Evolutionary conservation across 1,140 invertebrate species (phyloP).

Genomic region (Bombus polaris): DNA sequence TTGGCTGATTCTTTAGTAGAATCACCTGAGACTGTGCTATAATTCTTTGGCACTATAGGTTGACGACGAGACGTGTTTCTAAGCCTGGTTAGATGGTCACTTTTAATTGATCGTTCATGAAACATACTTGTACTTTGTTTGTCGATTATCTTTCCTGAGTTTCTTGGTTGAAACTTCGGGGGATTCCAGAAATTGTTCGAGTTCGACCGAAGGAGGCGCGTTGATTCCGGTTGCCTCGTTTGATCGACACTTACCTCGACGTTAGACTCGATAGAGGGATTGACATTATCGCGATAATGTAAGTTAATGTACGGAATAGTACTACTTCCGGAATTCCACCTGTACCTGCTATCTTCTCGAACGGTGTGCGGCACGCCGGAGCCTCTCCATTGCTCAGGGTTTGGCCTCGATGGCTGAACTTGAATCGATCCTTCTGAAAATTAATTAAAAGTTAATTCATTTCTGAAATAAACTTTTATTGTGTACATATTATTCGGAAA

Average conservation of each 20-base stretch:
- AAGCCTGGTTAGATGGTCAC: not conserved
- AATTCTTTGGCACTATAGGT: too few species aligned
- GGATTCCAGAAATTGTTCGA: not conserved
- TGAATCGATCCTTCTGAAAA: slow-evolving; percentile 42
- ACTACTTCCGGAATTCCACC: slow-evolving; percentile 70
- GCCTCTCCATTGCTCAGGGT: slow-evolving; percentile 43
- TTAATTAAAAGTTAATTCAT: slow-evolving; percentile 17
- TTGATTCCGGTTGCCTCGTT: not conserved
- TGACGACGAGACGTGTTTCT: not conserved
- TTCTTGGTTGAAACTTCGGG: not conserved
- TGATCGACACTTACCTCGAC: slow-evolving; percentile 1
- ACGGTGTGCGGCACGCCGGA: slow-evolving; percentile 49
- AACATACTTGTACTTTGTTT: not conserved
- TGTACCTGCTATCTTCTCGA: slow-evolving; percentile 79
- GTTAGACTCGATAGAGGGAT: slow-evolving; percentile 15
- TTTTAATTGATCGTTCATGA: not conserved
- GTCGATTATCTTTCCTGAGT: too few species aligned
- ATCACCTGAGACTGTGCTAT: not conserved
- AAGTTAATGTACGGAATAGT: slow-evolving; percentile 69
- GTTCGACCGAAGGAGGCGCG: not conserved
- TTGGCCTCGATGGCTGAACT: not conserved
- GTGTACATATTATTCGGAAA: too few species aligned
- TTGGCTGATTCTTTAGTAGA: not conserved
- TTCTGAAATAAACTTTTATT: not conserved
- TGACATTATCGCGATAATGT: slow-evolving; percentile 54